Evolutionary conservation across 2,797 vertebrate genomes (phyloP), one percentile per base, ranked within the genome.

Genomic region (Ammospiza maritima): DNA sequence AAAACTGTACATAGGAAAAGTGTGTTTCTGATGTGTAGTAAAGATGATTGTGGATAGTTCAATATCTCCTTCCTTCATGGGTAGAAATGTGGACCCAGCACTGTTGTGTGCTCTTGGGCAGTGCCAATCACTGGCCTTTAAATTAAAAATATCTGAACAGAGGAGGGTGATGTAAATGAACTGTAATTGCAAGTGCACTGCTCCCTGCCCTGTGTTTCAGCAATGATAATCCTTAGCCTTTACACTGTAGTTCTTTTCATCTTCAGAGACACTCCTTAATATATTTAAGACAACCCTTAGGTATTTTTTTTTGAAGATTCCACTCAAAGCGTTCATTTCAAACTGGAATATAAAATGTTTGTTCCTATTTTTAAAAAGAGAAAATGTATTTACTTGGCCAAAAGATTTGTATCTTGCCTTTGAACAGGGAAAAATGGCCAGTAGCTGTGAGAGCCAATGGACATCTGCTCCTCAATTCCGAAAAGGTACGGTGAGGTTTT

Each of bases 391-490:
- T 81, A 17, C 10, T 53, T 73, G 77, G 23, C 42, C 23, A 42
- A 88, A 65, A 56, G 34, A 45, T 82, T 44, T 91, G 10, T 86
- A 3, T 90, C 40, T 88, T 96, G 20, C 90, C 44, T 91, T 93
- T n/a, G 88, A 88, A 94, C 95, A 99, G 99, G 96, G 98, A 97
- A 45, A 99, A 99, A 89, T 99, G 99, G 99, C 99, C 99, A 45
- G 96, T 98, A 91, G 98, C 99, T 65, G 99, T 99, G 61, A 98
- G 99, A 96, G 99, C 99, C 83, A 99, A 99, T 40, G 99, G 99
- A 94, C 99, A 99, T 94, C 98, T 99, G 72, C 98, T 99, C n/a
- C 98, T 99, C 75, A 99, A 99, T 96, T 99, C 99, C 19, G 99
- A 99, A 96, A 99, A 99, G 98, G 99, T 99, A 96, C 13, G 3